phyloP scores from a whole-genome alignment of 1,140 invertebrate species.

The Nymphalis io region DNA sequence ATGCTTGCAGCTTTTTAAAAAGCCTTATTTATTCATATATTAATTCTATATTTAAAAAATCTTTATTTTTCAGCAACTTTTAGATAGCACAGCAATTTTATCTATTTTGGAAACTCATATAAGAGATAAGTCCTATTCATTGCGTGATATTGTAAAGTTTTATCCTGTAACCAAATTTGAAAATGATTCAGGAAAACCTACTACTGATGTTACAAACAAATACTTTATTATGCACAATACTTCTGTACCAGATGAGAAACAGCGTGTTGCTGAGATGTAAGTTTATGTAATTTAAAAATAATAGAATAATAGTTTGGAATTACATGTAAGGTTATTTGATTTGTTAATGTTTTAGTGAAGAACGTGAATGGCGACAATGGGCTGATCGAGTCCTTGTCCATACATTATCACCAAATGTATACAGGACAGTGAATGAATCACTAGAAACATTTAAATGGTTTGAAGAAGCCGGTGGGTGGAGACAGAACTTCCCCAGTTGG shows the following conservation, averaged over 20 bases:
- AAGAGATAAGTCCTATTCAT: conserved; percentile 82
- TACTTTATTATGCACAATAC: conserved; percentile 96
- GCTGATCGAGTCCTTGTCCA: conserved; percentile 95
- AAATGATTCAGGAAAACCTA: conserved; percentile 85
- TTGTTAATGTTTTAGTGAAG: conserved; percentile 84
- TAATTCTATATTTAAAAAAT: conserved; percentile 3
- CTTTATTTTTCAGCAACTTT: conserved; percentile 86
- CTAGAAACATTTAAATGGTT: conserved; percentile 96
- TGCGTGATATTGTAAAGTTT: conserved; percentile 89
- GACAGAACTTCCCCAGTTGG: conserved; percentile 91
- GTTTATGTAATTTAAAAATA: conserved; percentile 49
- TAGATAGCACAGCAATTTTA: conserved; percentile 97
- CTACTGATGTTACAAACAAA: conserved; percentile 93
- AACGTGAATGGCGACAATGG: conserved; percentile 97
- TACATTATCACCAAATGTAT: conserved; percentile 97
- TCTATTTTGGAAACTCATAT: conserved; percentile 92
- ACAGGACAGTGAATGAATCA: conserved; percentile 91
- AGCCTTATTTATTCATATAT: conserved; percentile 2
- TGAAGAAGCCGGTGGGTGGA: conserved; percentile 95
- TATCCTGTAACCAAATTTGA: conserved; percentile 89
- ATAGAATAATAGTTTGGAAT: background rate
- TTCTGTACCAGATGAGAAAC: conserved; percentile 75
- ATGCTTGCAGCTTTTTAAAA: conserved; percentile 1
- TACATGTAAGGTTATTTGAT: background rate
- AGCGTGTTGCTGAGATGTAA: conserved; percentile 85